Evolutionary conservation across 2,797 vertebrate genomes (phyloP).

Genomic region (Danio aesculapii): DNA sequence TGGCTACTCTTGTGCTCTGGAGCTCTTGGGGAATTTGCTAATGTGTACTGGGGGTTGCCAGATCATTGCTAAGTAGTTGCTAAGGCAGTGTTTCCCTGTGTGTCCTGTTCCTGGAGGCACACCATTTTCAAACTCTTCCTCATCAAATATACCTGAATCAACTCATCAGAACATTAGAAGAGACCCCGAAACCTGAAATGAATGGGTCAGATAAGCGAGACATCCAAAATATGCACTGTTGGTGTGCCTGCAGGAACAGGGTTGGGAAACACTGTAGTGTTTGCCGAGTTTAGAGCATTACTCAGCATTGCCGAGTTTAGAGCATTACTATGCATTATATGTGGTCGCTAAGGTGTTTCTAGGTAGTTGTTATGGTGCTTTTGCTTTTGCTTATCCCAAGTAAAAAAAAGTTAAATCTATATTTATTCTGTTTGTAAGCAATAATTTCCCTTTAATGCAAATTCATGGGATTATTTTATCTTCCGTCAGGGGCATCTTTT

Average conservation of each 20-base stretch:
- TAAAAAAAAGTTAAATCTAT: neutral
- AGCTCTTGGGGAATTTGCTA: neutral
- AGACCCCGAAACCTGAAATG: too few species aligned
- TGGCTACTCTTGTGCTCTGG: neutral
- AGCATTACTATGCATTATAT: neutral
- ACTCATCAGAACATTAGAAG: too few species aligned
- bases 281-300: too few species aligned
- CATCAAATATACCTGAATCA: too few species aligned
- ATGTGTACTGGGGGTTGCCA: neutral
- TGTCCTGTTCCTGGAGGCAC: too few species aligned
- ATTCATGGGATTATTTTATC: neutral
- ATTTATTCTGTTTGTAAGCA: too few species aligned
- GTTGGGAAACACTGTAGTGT: too few species aligned
- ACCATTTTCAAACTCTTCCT: too few species aligned
- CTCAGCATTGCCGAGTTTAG: too few species aligned
- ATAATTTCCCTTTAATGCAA: neutral
- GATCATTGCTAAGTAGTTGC: neutral
- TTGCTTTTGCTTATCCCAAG: neutral
- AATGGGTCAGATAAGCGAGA: too few species aligned
- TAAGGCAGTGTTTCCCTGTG: neutral
- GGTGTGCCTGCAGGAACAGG: too few species aligned
- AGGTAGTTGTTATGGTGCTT: neutral
- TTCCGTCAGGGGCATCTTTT: neutral
- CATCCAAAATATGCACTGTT: too few species aligned
- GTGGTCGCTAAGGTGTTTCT: neutral